A percentile compares a stretch with the other conserved stretches of the same genome.
phyloP scores from a whole-genome alignment of 2,797 vertebrate species.

The Lepus oiostolus region DNA sequence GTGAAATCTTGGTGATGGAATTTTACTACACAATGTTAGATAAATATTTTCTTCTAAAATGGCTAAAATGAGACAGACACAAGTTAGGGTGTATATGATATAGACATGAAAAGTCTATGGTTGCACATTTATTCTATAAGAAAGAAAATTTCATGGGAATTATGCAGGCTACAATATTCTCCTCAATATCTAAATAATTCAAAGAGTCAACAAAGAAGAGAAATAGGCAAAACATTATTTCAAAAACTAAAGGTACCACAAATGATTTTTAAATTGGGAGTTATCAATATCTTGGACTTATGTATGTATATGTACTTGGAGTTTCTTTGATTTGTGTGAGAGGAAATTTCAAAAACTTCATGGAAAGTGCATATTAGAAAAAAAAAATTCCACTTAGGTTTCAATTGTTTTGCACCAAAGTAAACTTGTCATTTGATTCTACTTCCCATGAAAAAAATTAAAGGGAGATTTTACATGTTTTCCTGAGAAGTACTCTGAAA shows the following conservation, averaged over 20 bases:
- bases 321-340: background rate
- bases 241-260: background rate
- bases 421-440: too few species aligned
- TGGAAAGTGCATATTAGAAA: too few species aligned
- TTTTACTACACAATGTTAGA: background rate
- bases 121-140: background rate
- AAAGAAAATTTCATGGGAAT: slow-evolving; percentile 5
- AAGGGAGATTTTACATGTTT: too few species aligned
- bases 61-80: background rate
- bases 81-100: background rate
- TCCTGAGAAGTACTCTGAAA: too few species aligned
- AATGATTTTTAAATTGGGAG: background rate
- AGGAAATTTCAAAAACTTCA: too few species aligned
- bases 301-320: background rate
- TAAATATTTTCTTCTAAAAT: slow-evolving; percentile 10
- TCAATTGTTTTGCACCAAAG: too few species aligned
- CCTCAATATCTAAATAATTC: background rate
- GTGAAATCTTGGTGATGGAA: slow-evolving; percentile 25
- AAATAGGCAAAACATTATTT: background rate
- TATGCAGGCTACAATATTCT: background rate
- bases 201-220: slow-evolving; percentile 18
- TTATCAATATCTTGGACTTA: background rate
- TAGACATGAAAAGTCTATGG: background rate
- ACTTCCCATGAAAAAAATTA: too few species aligned
- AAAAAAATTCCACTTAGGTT: background rate